Base-by-base conservation (phyloP, 2,888 invertebrate species). In the Leptogaster cylindrica region DNA sequence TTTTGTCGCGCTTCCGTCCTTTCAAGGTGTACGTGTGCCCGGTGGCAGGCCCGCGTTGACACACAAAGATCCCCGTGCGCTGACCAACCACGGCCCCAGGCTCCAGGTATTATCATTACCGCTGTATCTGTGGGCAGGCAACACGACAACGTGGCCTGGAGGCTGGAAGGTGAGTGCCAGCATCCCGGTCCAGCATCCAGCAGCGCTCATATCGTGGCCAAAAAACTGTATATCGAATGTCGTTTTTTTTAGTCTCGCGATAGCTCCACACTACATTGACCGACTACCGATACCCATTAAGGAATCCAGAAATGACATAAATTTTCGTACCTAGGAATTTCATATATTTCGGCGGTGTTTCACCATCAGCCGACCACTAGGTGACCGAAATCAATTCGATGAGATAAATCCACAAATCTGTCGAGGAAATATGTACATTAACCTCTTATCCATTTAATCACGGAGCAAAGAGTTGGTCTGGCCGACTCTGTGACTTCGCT, bases 381-480 rank as follows among this genome's bases (percentile, higher is more conserved):
- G 44, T 61, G 28, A 55, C 25, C 61, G 61, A 44, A 41, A 31
- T 28, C 61, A 36, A 28, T 23, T 41, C 44, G 41, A 8, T 27
- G n/a, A 44, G 31, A 64, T 48, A 48, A 46, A 31, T 48, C 48
- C 33, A 44, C 39, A 61, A 58, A 44, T 44, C 44, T 33, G 46
- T 18, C 46, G 12, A 64, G 44, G 20, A 64, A 48, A 28, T 41
- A 44, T 61, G 44, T 48, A 46, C 64, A 48, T 64, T 64, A 64
- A 64, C 64, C 46, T 48, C 64, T 46, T 64, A 64, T 64, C 64
- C 64, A 46, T 44, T 64, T 46, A 48, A 44, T 61, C 61, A 61
- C 61, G n/a, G n/a, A n/a, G n/a, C n/a, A n/a, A n/a, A 23, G 28
- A 55, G 55, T 55, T 55, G 55, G 55, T 55, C 55, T 55, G 52